A percentile compares a stretch with the other conserved stretches of the same genome.
These are phyloP conservation scores for Rhopilema esculentum DNA, from an alignment of 30 jellyfish, hydroid and myxozoan genomes.

Conservation along the genomic window DNA sequence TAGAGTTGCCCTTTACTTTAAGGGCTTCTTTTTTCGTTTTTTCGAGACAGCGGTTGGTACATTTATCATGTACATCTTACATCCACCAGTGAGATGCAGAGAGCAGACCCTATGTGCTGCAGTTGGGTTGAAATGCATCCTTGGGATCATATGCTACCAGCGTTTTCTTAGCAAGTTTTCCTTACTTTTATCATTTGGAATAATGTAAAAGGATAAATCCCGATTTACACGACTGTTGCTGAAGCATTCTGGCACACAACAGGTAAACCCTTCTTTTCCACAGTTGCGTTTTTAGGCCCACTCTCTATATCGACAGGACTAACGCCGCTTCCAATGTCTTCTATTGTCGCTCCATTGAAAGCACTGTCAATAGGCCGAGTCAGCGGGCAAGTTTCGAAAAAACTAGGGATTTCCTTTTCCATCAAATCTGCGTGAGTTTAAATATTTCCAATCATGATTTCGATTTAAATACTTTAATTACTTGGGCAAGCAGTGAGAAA, in stretches of 20 bases:
- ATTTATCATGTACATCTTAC: conserved; percentile 21
- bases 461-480: too few relatives aligned
- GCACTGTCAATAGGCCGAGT: too few relatives aligned
- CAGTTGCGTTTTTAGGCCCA: too few relatives aligned
- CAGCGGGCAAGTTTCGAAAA: too few relatives aligned
- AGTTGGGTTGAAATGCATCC: conserved; percentile 3
- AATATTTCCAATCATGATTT: too few relatives aligned
- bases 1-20: background rate
- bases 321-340: too few relatives aligned
- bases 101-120: conserved; percentile 29
- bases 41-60: conserved; percentile 32
- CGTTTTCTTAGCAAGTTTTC: conserved; percentile 9
- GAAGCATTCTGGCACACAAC: conserved; percentile 22
- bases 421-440: too few relatives aligned
- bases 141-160: conserved; percentile 4
- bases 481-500: too few relatives aligned
- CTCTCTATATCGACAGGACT: too few relatives aligned
- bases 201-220: background rate
- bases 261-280: conserved; percentile 22
- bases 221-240: background rate
- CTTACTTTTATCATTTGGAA: background rate
- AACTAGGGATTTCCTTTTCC: too few relatives aligned
- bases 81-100: conserved; percentile 35
- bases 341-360: too few relatives aligned
- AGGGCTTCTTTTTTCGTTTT: background rate